A percentile compares a stretch with the other conserved stretches of the same genome.
phyloP scores from a whole-genome alignment of 2,113 vertebrate genomes.

The Platycercus adscitus region DNA sequence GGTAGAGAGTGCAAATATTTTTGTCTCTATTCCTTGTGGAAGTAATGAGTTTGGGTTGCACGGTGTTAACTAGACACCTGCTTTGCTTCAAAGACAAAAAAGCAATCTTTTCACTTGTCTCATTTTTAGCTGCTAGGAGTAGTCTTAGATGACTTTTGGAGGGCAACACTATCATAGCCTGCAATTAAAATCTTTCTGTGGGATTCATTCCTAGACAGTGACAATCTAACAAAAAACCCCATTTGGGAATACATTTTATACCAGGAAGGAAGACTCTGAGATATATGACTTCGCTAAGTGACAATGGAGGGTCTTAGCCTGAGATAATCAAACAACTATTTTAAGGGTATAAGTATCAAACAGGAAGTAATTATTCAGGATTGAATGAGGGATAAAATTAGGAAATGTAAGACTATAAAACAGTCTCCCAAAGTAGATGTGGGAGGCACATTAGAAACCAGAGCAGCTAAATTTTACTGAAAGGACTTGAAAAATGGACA shows the following conservation, averaged over 20 bases:
- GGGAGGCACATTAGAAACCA: neutral
- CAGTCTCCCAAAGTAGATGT: neutral
- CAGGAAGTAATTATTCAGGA: neutral
- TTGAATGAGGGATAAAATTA: neutral
- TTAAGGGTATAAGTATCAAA: neutral
- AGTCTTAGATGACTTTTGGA: neutral
- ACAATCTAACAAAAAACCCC: neutral
- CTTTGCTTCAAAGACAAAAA: neutral
- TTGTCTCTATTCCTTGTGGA: neutral
- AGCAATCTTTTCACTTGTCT: neutral
- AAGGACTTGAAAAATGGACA: neutral
- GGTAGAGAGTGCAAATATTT: neutral
- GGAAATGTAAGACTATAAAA: neutral
- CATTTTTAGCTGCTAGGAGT: neutral
- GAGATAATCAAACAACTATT: neutral
- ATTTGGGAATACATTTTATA: neutral
- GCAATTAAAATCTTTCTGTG: neutral
- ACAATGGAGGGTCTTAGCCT: neutral
- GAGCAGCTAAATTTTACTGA: neutral
- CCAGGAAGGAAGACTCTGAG: neutral
- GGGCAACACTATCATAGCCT: neutral
- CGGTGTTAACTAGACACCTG: neutral
- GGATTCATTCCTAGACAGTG: neutral
- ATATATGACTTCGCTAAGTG: neutral
- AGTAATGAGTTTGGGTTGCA: neutral